Evolutionary conservation across 1,140 invertebrate genomes (phyloP).

Genomic region (Pachyrhynchus sulphureomaculatus): DNA sequence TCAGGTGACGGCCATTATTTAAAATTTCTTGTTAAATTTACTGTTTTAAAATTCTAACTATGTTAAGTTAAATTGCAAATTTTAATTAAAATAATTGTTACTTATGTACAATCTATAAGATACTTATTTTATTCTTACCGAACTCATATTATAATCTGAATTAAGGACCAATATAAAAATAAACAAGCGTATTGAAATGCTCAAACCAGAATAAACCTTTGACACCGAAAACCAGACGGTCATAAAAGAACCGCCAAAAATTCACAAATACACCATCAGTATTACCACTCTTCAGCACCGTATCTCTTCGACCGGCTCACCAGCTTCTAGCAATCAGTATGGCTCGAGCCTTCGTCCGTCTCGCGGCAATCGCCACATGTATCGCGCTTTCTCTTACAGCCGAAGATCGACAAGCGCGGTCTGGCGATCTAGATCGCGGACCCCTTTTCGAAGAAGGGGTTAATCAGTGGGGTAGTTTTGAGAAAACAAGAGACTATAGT

Average conservation of each 20-base stretch:
- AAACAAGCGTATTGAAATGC: no score
- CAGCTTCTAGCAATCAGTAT: slow-evolving; percentile 37
- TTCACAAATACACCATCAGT: slow-evolving; percentile 6
- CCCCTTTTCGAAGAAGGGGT: slow-evolving; percentile 15
- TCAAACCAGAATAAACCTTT: no score
- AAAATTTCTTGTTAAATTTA: no score
- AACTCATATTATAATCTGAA: no score
- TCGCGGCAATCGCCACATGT: slow-evolving; percentile 38
- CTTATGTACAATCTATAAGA: no score
- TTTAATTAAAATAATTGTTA: no score
- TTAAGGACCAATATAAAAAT: no score
- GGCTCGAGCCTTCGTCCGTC: slow-evolving; percentile 42
- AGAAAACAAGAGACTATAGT: neutral
- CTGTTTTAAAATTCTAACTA: no score
- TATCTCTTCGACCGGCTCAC: slow-evolving; percentile 11
- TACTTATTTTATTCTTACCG: no score
- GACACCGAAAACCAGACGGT: neutral
- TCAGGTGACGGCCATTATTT: no score
- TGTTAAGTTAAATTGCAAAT: no score
- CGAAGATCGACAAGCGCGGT: slow-evolving; percentile 38
- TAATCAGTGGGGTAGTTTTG: no score
- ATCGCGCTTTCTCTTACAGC: slow-evolving; percentile 34
- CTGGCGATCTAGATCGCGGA: slow-evolving; percentile 40
- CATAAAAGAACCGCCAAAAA: slow-evolving; percentile 20
- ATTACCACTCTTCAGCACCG: slow-evolving; percentile 9